Conservation (phyloP, 2,797 vertebrate genomes). For the Chanos chanos region DNA sequence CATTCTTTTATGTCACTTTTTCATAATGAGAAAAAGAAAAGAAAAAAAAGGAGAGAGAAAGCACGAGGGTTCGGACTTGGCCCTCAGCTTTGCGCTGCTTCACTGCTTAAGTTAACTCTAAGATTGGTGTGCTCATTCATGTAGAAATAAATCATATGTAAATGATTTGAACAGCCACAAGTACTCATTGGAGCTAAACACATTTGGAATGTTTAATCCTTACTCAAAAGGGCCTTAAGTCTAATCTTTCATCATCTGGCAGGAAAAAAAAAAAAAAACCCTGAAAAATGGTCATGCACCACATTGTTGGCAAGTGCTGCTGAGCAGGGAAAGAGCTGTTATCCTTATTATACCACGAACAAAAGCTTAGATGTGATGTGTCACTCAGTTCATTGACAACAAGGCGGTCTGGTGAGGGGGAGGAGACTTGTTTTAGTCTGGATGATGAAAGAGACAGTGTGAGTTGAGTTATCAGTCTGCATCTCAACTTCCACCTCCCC, state of each 20-base stretch:
- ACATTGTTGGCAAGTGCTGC: too few relatives aligned
- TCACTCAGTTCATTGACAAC: too few relatives aligned
- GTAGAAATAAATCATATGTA: neutral
- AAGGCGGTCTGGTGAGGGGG: too few relatives aligned
- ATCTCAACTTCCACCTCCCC: neutral
- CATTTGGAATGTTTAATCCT: constrained; percentile 34
- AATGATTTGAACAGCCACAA: constrained; percentile 28
- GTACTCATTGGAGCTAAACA: constrained; percentile 25
- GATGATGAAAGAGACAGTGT: neutral
- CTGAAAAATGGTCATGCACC: neutral
- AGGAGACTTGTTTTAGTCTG: too few relatives aligned
- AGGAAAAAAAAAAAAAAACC: neutral
- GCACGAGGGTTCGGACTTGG: too few relatives aligned
- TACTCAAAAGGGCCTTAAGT: neutral
- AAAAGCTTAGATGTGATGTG: too few relatives aligned
- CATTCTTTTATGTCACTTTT: too few relatives aligned
- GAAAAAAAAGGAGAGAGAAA: too few relatives aligned
- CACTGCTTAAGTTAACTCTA: neutral
- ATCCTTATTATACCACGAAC: too few relatives aligned
- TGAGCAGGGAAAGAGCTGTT: too few relatives aligned
- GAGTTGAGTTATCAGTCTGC: neutral
- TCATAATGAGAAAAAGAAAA: too few relatives aligned
- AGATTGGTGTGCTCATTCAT: neutral
- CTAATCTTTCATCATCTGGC: neutral
- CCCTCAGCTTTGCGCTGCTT: neutral